Conservation (phyloP, 2,888 invertebrate genomes). For the Ferrisia virgata region DNA sequence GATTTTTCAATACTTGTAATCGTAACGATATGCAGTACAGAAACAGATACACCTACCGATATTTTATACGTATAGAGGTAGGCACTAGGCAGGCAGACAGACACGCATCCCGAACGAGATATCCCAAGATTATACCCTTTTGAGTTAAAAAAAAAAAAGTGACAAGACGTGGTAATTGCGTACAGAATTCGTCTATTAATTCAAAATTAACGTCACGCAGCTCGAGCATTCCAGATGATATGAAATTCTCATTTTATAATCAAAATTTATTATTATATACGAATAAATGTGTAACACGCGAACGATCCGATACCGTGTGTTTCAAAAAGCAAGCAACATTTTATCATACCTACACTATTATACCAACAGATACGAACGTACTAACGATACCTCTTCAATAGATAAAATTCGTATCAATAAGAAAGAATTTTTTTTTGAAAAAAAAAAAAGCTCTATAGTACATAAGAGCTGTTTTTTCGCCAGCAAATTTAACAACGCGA, state of each 20-base stretch:
- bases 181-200: conserved; percentile 11
- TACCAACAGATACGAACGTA: too few species aligned
- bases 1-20: background rate
- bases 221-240: conserved; percentile 15
- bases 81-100: background rate
- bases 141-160: background rate
- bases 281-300: conserved; percentile 30
- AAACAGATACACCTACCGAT: background rate
- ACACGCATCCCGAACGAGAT: background rate
- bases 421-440: too few species aligned
- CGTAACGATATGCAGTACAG: background rate
- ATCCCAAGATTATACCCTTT: conserved; percentile 17
- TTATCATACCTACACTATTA: background rate
- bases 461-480: background rate
- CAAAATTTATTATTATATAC: background rate
- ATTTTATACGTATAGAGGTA: too few species aligned
- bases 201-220: conserved; percentile 36
- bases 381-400: background rate
- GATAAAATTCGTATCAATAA: background rate
- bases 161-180: conserved; percentile 28
- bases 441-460: background rate
- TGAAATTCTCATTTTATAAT: conserved; percentile 33
- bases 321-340: background rate
- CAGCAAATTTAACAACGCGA: background rate
- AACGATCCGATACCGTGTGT: background rate